Percentiles rank a stretch among this genome's conserved stretches.
phyloP scores from a whole-genome alignment of 1,140 invertebrate species.

The Drosophila sulfurigaster region DNA sequence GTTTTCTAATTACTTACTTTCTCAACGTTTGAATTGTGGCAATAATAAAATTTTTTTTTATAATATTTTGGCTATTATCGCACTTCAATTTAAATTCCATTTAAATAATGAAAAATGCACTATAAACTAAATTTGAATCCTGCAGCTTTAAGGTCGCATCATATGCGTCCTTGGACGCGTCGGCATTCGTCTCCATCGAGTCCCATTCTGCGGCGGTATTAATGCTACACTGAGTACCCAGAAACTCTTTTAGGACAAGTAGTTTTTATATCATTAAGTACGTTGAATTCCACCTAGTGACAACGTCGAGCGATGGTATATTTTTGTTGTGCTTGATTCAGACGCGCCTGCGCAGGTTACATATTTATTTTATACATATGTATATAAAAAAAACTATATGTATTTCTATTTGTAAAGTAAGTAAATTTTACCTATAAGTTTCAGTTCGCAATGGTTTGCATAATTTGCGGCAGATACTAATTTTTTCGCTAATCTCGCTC shows the following conservation, averaged over 20 bases:
- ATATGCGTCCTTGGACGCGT: no score
- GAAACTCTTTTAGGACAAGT: conserved; percentile 26
- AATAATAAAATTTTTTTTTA: conserved; percentile 25
- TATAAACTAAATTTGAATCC: not conserved
- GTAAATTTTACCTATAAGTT: no score
- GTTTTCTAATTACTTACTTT: conserved; percentile 35
- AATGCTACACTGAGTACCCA: conserved; percentile 10
- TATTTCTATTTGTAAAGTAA: no score
- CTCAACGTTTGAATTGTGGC: conserved; percentile 8
- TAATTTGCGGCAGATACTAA: conserved; percentile 12
- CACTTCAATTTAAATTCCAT: conserved; percentile 36
- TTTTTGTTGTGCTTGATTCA: conserved; percentile 25
- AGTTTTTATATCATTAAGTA: conserved; percentile 24
- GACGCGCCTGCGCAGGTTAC: conserved; percentile 10
- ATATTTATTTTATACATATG: no score
- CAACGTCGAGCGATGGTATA: conserved; percentile 5
- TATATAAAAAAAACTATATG: no score
- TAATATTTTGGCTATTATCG: conserved; percentile 26
- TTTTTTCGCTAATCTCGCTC: conserved; percentile 20
- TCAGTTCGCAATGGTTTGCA: no score
- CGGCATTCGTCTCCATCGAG: no score
- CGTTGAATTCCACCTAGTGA: no score
- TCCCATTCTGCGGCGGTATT: no score
- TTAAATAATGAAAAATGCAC: conserved; percentile 18
- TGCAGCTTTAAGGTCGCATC: no score